These are phyloP conservation scores for Petrocephalus schoutedeni DNA, from an alignment of 2,797 vertebrate genomes.

Conservation along the genomic window DNA sequence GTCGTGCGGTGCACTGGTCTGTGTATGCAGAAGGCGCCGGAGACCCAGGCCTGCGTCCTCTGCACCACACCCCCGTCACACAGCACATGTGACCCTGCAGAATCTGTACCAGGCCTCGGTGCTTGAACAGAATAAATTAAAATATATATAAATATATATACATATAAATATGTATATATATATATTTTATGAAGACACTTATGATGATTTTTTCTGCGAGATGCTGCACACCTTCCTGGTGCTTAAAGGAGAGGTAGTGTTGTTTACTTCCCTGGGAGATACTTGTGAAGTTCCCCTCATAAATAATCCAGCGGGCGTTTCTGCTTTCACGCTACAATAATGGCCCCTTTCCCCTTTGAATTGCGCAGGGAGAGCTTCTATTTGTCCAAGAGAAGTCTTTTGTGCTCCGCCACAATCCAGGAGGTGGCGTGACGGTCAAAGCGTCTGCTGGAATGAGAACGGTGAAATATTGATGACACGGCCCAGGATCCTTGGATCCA, in stretches of 20 bases:
- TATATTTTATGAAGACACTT: not conserved
- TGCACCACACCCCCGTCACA: not conserved
- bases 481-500: not conserved
- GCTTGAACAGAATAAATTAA: not conserved
- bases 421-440: not conserved
- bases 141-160: not conserved
- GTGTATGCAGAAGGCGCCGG: not conserved
- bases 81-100: not conserved
- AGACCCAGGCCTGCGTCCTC: not conserved
- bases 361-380: not conserved
- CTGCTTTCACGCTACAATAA: not conserved
- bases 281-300: slow-evolving; percentile 2
- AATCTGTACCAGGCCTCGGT: not conserved
- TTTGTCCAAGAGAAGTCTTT: not conserved
- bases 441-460: not conserved
- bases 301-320: slow-evolving; percentile 21
- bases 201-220: not conserved
- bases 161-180: not conserved
- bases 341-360: not conserved
- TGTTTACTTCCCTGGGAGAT: not conserved
- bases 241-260: not conserved
- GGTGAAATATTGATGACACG: slow-evolving; percentile 23
- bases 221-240: not conserved
- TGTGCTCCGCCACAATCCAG: not conserved
- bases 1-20: not conserved